A percentile compares a stretch with the other conserved stretches of the same genome.
Evolutionary conservation across 2,888 invertebrate genomes (phyloP).

Genomic region (Vesta saturnalis): DNA sequence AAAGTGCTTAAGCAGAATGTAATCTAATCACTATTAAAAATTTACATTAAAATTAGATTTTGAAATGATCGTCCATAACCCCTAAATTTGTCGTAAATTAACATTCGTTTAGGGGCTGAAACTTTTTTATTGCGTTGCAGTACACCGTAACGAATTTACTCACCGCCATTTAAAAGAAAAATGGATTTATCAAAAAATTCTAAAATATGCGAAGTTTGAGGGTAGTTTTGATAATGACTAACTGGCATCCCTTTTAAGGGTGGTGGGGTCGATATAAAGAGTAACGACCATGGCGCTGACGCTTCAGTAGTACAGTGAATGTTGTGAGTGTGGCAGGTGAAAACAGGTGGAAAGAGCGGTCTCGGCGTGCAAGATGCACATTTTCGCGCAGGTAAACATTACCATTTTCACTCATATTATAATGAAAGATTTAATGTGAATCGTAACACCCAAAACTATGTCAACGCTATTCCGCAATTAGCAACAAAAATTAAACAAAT

Average conservation of each 20-base stretch:
- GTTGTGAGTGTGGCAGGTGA: conserved; percentile 47
- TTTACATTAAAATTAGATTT: too few species aligned
- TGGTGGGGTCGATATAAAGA: conserved; percentile 55
- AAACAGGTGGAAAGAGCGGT: conserved; percentile 47
- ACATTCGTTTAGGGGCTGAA: not conserved
- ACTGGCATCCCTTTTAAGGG: conserved; percentile 50
- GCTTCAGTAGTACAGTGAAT: conserved; percentile 48
- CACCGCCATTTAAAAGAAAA: not conserved
- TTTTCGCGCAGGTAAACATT: conserved; percentile 50
- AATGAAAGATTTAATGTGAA: not conserved
- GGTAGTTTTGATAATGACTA: conserved; percentile 45
- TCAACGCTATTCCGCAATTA: not conserved
- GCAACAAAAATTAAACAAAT: not conserved
- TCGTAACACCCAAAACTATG: not conserved
- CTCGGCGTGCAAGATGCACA: conserved; percentile 53
- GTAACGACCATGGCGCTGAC: conserved; percentile 49
- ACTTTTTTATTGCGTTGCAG: not conserved
- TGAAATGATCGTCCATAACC: too few species aligned
- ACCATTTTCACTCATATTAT: conserved; percentile 2
- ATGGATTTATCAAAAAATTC: not conserved
- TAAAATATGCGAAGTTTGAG: conserved; percentile 19
- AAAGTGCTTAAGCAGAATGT: too few species aligned
- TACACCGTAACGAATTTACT: conserved; percentile 8
- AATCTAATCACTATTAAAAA: too few species aligned
- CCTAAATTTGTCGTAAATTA: too few species aligned